Evolutionary conservation across 2,888 invertebrate species (phyloP).

Genomic region (Taphrorychus bicolor): DNA sequence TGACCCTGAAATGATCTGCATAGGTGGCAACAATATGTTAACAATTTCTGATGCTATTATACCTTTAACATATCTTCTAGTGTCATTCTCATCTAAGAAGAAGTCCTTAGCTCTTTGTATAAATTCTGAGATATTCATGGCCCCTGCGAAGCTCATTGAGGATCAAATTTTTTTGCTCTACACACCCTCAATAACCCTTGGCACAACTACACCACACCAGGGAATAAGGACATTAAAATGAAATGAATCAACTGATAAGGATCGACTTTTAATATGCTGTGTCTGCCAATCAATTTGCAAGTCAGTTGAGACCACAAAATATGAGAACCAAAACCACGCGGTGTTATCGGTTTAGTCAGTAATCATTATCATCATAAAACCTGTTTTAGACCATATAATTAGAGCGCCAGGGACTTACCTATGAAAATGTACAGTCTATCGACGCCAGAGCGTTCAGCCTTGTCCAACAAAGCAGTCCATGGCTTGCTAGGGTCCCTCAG

Average conservation of each 20-base stretch:
- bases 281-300: constrained; percentile 7
- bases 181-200: neutral
- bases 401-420: constrained; percentile 65
- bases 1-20: neutral
- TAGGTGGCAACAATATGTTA: neutral
- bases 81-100: constrained; percentile 7
- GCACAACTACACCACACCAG: too few species aligned
- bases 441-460: constrained; percentile 77
- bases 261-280: neutral
- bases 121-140: neutral
- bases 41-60: neutral
- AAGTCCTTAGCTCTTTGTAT: constrained; percentile 1
- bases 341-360: constrained; percentile 8
- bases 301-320: constrained; percentile 2
- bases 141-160: neutral
- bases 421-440: constrained; percentile 78
- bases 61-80: constrained; percentile 15
- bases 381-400: constrained; percentile 23
- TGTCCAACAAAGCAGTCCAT: constrained; percentile 72
- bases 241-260: neutral
- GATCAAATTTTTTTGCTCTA: neutral
- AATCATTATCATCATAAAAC: constrained; percentile 13
- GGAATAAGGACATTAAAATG: neutral
- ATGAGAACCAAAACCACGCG: constrained; percentile 13
- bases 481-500: constrained; percentile 74